Evolutionary conservation across 2,113 vertebrate genomes (phyloP).

Genomic region (Eptesicus fuscus): DNA sequence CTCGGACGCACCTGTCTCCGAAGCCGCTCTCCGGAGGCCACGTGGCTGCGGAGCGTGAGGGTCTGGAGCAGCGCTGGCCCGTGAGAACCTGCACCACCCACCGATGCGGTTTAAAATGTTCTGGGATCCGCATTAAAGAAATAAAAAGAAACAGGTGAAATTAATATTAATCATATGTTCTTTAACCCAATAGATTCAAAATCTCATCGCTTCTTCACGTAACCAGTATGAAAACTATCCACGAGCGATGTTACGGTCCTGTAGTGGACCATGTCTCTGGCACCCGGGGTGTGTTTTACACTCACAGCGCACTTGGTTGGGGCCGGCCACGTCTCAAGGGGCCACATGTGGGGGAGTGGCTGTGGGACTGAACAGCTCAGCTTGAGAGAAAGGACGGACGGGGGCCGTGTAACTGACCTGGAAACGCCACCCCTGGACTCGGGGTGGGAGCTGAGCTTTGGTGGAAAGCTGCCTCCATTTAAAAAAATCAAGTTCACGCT

Average conservation of each 20-base stretch:
- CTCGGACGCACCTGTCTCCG: background rate
- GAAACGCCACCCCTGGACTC: background rate
- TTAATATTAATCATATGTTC: background rate
- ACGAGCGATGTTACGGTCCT: rapidly evolving
- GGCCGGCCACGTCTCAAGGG: background rate
- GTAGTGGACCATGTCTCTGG: rapidly evolving
- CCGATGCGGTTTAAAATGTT: rapidly evolving
- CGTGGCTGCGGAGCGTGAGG: rapidly evolving
- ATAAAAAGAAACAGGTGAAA: background rate
- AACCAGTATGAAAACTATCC: background rate
- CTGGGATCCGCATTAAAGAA: background rate
- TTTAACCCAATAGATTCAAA: background rate
- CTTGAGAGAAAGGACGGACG: too few relatives aligned
- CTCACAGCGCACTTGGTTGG: rapidly evolving
- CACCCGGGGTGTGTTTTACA: background rate
- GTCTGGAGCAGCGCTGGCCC: background rate
- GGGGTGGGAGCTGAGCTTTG: too few relatives aligned
- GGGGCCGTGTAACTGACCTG: background rate
- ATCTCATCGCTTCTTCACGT: background rate
- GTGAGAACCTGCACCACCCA: rapidly evolving
- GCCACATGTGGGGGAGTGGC: background rate
- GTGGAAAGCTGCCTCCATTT: background rate
- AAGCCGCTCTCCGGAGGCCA: background rate
- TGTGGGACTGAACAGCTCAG: rapidly evolving
- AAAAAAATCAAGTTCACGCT: background rate